Conservation (phyloP, 1,140 invertebrate species). For the Diachasmimorpha longicaudata region DNA sequence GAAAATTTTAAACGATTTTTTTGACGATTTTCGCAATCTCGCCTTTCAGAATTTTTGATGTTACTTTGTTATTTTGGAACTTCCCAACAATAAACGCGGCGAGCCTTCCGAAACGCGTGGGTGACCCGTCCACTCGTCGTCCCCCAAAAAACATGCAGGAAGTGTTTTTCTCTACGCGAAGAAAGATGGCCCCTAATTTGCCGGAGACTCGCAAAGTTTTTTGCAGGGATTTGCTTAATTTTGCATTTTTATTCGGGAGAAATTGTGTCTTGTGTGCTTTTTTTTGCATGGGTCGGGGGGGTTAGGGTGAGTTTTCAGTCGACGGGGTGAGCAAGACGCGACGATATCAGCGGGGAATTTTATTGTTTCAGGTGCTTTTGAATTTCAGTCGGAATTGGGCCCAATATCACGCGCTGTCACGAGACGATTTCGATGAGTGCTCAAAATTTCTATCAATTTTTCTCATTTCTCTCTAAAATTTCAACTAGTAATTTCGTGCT, state of each 20-base stretch:
- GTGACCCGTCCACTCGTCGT: slow-evolving; percentile 54
- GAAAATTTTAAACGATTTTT: slow-evolving; percentile 10
- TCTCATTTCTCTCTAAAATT: neutral
- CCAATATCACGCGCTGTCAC: neutral
- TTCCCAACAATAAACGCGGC: slow-evolving; percentile 12
- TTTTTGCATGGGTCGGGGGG: slow-evolving; percentile 24
- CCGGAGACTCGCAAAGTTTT: slow-evolving; percentile 13
- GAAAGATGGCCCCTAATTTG: neutral
- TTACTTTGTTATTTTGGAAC: neutral
- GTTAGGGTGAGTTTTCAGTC: slow-evolving; percentile 31
- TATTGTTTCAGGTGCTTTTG: slow-evolving; percentile 7
- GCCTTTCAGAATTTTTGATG: slow-evolving; percentile 1
- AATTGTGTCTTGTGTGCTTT: slow-evolving; percentile 12
- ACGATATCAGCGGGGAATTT: slow-evolving; percentile 31
- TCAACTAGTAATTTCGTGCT: neutral
- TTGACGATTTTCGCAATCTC: slow-evolving; percentile 26
- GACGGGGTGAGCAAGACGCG: slow-evolving; percentile 31
- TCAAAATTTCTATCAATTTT: slow-evolving; percentile 28
- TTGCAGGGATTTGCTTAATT: slow-evolving; percentile 16
- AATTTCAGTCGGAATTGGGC: neutral
- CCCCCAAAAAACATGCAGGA: slow-evolving; percentile 49
- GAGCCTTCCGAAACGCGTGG: slow-evolving; percentile 26
- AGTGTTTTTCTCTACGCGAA: slow-evolving; percentile 48
- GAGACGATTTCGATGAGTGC: neutral
- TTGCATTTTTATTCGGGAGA: slow-evolving; percentile 15